Percentiles rank a stretch among this genome's conserved stretches.
Evolutionary conservation across 1,140 invertebrate species (phyloP).

Genomic region (Musca vetustissima): DNA sequence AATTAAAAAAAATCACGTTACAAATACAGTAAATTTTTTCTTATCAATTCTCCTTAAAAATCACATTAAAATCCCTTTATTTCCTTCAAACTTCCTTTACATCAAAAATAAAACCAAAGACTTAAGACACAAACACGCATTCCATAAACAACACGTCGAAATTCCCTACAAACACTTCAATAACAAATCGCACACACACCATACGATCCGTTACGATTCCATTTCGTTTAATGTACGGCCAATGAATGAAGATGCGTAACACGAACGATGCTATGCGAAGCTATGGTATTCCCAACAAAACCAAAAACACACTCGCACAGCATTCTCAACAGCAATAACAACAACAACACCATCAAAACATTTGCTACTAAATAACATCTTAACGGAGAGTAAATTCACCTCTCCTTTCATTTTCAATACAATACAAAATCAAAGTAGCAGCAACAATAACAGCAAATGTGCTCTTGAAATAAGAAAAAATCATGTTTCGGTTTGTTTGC

Average conservation of each 20-base stretch:
- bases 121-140: neutral
- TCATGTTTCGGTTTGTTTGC: neutral
- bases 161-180: neutral
- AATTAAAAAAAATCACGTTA: no score
- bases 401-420: no score
- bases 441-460: no score
- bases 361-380: no score
- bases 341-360: no score
- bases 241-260: constrained; percentile 20
- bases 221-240: neutral
- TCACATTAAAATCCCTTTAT: no score
- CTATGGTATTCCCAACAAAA: neutral
- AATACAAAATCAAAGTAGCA: no score
- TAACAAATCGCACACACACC: neutral
- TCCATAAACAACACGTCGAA: neutral
- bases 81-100: no score
- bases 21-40: no score
- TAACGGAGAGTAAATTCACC: no score
- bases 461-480: neutral
- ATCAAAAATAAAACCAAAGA: neutral
- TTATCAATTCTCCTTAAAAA: no score
- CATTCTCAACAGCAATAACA: no score
- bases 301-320: neutral
- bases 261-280: neutral
- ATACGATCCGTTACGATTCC: neutral